These are phyloP conservation scores for Caenorhabditis sp. DNA, from an alignment of 2,888 invertebrate genomes.

Conservation along the genomic window DNA sequence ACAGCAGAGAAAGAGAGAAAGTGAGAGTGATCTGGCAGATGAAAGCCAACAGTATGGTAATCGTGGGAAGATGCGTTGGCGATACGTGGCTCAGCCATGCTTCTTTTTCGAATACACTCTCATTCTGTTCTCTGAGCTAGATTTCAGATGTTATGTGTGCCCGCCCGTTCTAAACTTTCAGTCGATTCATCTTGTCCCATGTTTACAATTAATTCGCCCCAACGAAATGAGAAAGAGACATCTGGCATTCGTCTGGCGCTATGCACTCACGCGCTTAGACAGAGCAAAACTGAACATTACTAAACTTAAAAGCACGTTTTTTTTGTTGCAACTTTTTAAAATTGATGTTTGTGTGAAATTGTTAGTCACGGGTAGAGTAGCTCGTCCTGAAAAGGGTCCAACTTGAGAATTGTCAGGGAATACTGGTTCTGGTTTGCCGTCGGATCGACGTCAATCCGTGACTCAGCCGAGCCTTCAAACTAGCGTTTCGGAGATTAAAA, in stretches of 20 bases:
- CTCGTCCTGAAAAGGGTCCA: not conserved
- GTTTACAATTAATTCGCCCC: conserved; percentile 20
- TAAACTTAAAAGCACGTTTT: not conserved
- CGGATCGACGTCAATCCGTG: not conserved
- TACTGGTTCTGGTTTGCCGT: not conserved
- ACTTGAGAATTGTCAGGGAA: conserved; percentile 6
- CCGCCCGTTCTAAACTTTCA: not conserved
- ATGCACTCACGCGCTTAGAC: not conserved
- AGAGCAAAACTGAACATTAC: not conserved
- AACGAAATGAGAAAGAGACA: not conserved
- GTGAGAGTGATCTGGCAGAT: not conserved
- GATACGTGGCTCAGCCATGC: too few relatives aligned
- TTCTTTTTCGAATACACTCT: not conserved
- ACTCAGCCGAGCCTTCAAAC: not conserved
- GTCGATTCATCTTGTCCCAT: not conserved
- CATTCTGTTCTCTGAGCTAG: not conserved
- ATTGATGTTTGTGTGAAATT: conserved; percentile 4
- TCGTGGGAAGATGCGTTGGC: not conserved
- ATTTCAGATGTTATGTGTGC: not conserved
- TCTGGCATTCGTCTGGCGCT: conserved; percentile 11
- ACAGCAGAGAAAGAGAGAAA: not conserved
- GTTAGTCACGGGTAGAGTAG: not conserved
- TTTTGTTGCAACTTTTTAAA: not conserved
- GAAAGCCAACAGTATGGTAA: not conserved
- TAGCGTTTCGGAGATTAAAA: not conserved